Conservation (phyloP, 2,113 vertebrate genomes). For the Orcinus orca region DNA sequence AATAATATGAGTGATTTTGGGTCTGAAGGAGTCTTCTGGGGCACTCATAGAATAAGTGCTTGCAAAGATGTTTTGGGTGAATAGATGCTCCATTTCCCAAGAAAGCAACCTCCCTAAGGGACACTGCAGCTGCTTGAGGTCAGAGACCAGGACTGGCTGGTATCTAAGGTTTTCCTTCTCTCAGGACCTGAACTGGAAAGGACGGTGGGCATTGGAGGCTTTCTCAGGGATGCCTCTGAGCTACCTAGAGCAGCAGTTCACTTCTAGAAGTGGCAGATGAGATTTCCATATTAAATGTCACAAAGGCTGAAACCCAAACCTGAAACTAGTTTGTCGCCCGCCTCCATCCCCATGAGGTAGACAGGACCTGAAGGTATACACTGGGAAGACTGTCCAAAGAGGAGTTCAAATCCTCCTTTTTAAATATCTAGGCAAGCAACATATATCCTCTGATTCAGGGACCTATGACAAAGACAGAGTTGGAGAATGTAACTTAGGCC, state of each 20-base stretch:
- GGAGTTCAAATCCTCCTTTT: neutral
- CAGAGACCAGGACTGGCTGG: fast-evolving
- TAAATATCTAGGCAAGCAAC: neutral
- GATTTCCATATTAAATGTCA: neutral
- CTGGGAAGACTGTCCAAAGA: neutral
- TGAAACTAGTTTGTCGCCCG: neutral
- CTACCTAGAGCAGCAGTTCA: neutral
- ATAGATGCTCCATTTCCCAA: neutral
- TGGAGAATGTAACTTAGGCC: neutral
- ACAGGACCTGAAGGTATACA: neutral
- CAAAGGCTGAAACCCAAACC: neutral
- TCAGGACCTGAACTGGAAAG: neutral
- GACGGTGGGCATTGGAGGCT: too few relatives aligned
- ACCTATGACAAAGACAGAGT: neutral
- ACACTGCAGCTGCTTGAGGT: neutral
- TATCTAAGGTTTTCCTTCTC: neutral
- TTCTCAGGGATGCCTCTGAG: neutral
- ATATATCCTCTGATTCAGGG: neutral
- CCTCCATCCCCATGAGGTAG: too few relatives aligned
- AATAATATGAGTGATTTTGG: neutral
- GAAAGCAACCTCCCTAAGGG: neutral
- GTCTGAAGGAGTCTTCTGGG: neutral
- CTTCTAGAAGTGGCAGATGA: neutral
- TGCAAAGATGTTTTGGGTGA: neutral
- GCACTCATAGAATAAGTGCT: neutral